Conservation (phyloP, 2,113 vertebrate species). For the Indicator maculatus region DNA sequence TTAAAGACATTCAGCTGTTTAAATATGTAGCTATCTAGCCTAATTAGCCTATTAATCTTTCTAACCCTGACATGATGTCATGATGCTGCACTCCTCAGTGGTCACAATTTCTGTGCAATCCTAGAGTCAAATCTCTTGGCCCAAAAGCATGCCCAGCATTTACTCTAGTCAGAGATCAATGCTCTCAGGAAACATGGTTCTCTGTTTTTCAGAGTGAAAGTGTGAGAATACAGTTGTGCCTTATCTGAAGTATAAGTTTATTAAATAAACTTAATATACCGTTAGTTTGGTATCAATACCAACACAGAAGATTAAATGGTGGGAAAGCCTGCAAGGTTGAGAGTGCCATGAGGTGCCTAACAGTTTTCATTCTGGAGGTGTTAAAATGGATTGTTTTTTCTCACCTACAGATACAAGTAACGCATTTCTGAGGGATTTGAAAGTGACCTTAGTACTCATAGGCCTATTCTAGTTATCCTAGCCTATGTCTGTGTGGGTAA, state of each 20-base stretch:
- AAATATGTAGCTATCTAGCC: background rate
- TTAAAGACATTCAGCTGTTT: background rate
- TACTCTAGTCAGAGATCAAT: background rate
- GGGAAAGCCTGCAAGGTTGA: background rate
- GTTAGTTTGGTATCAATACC: background rate
- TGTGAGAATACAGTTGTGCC: background rate
- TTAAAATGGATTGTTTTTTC: background rate
- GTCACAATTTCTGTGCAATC: too few relatives aligned
- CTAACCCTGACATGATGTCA: background rate
- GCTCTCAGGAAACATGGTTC: fast-evolving
- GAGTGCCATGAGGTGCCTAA: background rate
- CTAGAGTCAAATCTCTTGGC: too few relatives aligned
- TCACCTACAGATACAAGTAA: background rate
- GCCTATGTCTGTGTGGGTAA: too few relatives aligned
- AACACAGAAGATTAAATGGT: background rate
- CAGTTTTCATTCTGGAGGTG: background rate
- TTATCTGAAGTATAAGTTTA: background rate
- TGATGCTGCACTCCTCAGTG: background rate
- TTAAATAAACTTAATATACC: background rate
- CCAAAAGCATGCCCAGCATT: background rate
- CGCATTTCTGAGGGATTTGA: background rate
- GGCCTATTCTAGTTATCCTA: too few relatives aligned
- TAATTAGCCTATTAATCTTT: background rate
- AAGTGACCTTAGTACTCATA: background rate
- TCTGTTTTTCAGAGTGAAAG: background rate